Conservation (phyloP, 2,113 vertebrate species). For the Hiodon tergisus region DNA sequence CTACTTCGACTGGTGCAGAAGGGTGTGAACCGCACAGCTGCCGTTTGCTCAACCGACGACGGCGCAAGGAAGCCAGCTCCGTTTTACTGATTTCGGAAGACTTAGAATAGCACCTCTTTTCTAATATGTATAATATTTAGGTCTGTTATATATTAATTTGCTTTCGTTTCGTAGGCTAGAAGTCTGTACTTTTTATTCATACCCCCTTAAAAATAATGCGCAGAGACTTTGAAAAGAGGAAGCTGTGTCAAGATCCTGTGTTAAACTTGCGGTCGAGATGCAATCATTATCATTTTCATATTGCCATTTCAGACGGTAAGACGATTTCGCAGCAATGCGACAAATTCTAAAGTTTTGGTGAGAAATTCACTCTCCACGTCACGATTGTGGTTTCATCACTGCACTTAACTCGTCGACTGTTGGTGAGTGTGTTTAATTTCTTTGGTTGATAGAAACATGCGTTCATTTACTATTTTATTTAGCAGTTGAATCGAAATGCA, state of each 20-base stretch:
- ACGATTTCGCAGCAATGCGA: not conserved
- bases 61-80: too few relatives aligned
- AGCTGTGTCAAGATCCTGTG: slow-evolving; percentile 17
- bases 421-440: not conserved
- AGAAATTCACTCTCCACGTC: not conserved
- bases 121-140: too few relatives aligned
- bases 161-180: too few relatives aligned
- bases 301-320: not conserved
- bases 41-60: too few relatives aligned
- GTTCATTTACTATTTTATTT: not conserved
- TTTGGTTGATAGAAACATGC: not conserved
- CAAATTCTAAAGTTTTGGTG: not conserved
- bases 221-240: slow-evolving; percentile 21
- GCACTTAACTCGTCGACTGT: not conserved
- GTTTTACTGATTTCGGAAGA: too few relatives aligned
- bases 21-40: too few relatives aligned
- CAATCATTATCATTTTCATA: not conserved
- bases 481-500: not conserved
- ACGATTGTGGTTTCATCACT: not conserved
- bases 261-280: slow-evolving; percentile 5
- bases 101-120: too few relatives aligned
- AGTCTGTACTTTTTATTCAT: slow-evolving; percentile 1
- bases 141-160: too few relatives aligned
- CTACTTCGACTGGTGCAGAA: too few relatives aligned
- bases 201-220: not conserved